A percentile compares a stretch with the other conserved stretches of the same genome.
These are phyloP conservation scores for Oscheius myriophilus DNA, from an alignment of 2,888 invertebrate genomes.

Conservation along the genomic window DNA sequence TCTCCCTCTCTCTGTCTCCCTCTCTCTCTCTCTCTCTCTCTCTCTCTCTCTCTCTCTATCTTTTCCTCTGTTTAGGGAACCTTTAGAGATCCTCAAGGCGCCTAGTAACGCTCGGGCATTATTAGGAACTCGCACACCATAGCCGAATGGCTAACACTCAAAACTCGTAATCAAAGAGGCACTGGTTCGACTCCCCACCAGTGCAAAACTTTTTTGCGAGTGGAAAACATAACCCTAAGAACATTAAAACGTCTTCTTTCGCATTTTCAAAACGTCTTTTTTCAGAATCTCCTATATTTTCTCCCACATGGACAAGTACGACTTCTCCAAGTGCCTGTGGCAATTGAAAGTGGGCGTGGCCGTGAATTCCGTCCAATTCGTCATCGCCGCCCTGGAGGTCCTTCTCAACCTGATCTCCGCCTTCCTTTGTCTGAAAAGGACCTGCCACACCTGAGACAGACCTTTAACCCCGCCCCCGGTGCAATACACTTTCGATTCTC, in stretches of 20 bases:
- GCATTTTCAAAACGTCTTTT: too few species aligned
- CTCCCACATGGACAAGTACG: slow-evolving; percentile 66
- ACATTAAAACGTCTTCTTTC: too few species aligned
- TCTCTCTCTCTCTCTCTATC: too few species aligned
- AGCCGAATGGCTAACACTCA: too few species aligned
- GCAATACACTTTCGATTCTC: slow-evolving; percentile 12
- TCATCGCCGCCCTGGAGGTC: slow-evolving; percentile 60
- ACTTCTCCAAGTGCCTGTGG: slow-evolving; percentile 60
- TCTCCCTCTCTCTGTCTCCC: not conserved
- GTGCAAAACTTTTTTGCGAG: not conserved
- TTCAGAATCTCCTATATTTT: slow-evolving; percentile 66
- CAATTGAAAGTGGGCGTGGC: slow-evolving; percentile 66
- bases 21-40: too few species aligned
- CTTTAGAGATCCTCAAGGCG: too few species aligned
- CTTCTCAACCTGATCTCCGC: slow-evolving; percentile 62
- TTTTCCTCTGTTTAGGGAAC: too few species aligned
- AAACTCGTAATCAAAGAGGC: too few species aligned
- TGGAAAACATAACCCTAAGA: not conserved
- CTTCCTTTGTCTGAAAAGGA: slow-evolving; percentile 60
- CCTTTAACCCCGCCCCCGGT: not conserved
- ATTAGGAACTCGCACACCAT: too few species aligned
- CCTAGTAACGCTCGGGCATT: not conserved
- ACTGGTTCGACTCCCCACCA: not conserved
- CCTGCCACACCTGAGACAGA: slow-evolving; percentile 38
- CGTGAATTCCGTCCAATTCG: slow-evolving; percentile 67